phyloP scores from a whole-genome alignment of 2,113 vertebrate species.

The Platanista minor region DNA sequence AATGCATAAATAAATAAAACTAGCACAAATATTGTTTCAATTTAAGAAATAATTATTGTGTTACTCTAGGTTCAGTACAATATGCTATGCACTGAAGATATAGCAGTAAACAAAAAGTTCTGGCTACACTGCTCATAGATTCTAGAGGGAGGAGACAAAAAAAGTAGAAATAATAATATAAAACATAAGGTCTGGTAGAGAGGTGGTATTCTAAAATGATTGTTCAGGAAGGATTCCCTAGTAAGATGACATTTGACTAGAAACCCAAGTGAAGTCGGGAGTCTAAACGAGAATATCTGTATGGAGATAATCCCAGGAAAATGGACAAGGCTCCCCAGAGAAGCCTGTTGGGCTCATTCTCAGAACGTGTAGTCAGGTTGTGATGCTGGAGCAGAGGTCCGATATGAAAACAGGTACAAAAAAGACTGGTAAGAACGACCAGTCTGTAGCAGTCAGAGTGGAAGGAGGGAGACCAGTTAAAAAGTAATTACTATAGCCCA shows the following conservation, averaged over 20 bases:
- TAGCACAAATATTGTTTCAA: not conserved
- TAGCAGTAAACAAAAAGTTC: not conserved
- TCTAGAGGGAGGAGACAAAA: not conserved
- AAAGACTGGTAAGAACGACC: accelerated
- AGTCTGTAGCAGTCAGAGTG: not conserved
- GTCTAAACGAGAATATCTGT: not conserved
- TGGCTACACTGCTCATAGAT: not conserved
- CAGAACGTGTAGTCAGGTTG: not conserved
- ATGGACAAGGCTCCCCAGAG: not conserved
- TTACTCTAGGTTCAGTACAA: not conserved
- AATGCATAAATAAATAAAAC: not conserved
- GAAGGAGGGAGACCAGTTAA: not conserved
- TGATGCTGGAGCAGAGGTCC: not conserved
- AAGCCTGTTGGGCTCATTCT: not conserved
- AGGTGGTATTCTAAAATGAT: not conserved
- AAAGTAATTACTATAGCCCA: not conserved
- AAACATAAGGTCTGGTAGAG: not conserved
- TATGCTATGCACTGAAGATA: not conserved
- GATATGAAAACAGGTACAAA: not conserved
- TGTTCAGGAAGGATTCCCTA: not conserved
- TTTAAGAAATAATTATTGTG: not conserved
- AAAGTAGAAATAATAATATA: not conserved
- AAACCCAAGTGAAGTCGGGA: not conserved
- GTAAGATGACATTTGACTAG: not conserved
- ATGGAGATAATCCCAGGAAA: not conserved